phyloP scores from a whole-genome alignment of 2,797 vertebrate species.

The Micrastur ruficollis region DNA sequence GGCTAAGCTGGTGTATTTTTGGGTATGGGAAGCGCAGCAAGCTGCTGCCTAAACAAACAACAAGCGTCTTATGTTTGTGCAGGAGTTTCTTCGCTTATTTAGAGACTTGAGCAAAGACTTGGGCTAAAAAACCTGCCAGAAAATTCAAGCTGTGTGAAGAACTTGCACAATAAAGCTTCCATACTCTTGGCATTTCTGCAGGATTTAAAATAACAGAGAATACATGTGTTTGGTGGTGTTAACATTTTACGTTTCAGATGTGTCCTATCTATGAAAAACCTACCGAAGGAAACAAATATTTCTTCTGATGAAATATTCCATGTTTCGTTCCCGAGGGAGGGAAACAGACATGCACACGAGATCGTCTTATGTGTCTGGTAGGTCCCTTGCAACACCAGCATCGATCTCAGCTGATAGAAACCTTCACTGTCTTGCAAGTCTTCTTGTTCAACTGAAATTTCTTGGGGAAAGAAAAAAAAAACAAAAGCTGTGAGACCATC shows the following conservation, averaged over 20 bases:
- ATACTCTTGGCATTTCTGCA: neutral
- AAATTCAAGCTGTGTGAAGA: neutral
- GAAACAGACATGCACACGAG: constrained; percentile 42
- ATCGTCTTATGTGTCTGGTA: neutral
- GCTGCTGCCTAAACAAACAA: neutral
- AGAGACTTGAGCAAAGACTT: neutral
- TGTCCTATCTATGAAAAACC: neutral
- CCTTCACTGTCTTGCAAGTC: constrained; percentile 19
- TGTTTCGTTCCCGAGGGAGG: neutral
- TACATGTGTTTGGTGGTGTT: neutral
- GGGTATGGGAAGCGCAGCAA: neutral
- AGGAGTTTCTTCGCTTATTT: neutral
- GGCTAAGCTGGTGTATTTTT: neutral
- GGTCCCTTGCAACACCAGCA: neutral
- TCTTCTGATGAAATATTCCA: constrained; percentile 56
- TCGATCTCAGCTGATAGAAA: constrained; percentile 60
- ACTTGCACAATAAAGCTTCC: neutral
- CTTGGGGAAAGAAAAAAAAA: neutral
- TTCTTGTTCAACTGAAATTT: constrained; percentile 34
- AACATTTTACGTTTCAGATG: neutral
- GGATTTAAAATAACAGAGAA: neutral
- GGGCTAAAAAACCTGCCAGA: neutral
- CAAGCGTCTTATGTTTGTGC: neutral
- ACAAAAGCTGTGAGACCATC: neutral
- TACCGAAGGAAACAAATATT: constrained; percentile 53